phyloP scores from a whole-genome alignment of 2,113 vertebrate genomes.

The Psilopsiagon aurifrons region DNA sequence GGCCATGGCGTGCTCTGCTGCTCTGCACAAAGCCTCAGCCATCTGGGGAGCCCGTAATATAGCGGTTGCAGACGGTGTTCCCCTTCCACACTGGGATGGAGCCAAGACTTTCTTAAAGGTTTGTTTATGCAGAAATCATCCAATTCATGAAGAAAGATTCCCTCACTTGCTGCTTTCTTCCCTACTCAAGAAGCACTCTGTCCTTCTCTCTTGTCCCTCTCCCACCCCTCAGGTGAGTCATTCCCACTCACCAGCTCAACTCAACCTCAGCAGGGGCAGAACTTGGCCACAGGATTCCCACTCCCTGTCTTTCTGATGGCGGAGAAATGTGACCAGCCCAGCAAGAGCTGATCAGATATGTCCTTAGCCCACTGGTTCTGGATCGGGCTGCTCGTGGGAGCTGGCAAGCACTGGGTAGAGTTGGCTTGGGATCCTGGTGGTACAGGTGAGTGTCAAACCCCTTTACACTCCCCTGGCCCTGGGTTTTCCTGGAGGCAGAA shows the following conservation, averaged over 20 bases:
- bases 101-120: not conserved
- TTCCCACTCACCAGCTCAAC: not conserved
- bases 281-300: not conserved
- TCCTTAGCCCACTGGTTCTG: not conserved
- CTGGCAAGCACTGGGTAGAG: not conserved
- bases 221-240: accelerated
- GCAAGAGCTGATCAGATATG: not conserved
- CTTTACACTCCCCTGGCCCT: not conserved
- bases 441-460: not conserved
- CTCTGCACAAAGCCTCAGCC: not conserved
- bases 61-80: not conserved
- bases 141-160: not conserved
- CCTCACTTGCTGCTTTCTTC: not conserved
- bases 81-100: not conserved
- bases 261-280: not conserved
- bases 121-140: slow-evolving; percentile 2
- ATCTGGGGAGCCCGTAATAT: accelerated
- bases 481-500: not conserved
- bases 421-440: not conserved
- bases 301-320: not conserved
- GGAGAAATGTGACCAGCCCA: not conserved
- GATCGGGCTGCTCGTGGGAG: not conserved
- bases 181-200: not conserved
- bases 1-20: not conserved
- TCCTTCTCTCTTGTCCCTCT: not conserved